A percentile compares a stretch with the other conserved stretches of the same genome.
These are phyloP conservation scores for Eucriotettix oculatus DNA, from an alignment of 2,888 invertebrate genomes.

Conservation along the genomic window DNA sequence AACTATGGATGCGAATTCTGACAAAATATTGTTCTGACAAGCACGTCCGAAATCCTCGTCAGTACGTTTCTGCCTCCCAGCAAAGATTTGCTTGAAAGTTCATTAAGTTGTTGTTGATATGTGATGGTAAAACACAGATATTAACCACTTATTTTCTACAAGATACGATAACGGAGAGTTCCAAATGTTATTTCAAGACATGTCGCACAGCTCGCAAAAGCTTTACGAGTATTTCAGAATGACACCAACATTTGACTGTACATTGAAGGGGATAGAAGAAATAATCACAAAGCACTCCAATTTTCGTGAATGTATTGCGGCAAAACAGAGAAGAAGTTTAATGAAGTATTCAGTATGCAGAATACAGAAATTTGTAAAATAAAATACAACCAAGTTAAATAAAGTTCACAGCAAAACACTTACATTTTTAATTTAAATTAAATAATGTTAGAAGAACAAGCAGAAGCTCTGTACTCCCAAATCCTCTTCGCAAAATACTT, in stretches of 20 bases:
- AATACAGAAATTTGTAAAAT: not conserved
- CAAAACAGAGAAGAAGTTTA: constrained; percentile 1
- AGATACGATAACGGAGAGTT: constrained; percentile 2
- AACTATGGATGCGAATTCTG: too few relatives aligned
- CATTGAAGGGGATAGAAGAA: constrained; percentile 1
- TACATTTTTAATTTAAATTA: not conserved
- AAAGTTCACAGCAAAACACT: not conserved
- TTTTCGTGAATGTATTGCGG: not conserved
- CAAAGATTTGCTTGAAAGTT: not conserved
- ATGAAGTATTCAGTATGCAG: not conserved
- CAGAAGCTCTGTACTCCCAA: too few relatives aligned
- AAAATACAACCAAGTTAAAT: not conserved
- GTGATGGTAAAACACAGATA: constrained; percentile 2
- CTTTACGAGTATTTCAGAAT: not conserved
- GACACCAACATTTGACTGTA: constrained; percentile 1
- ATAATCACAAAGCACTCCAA: not conserved
- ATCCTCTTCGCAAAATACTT: not conserved
- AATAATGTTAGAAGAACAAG: not conserved
- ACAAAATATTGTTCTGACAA: too few relatives aligned
- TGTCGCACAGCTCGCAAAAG: not conserved
- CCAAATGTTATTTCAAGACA: constrained; percentile 1
- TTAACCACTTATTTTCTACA: constrained; percentile 4
- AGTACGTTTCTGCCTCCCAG: constrained; percentile 2
- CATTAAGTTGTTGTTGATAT: constrained; percentile 2
- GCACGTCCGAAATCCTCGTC: too few relatives aligned